Percentiles rank a stretch among this genome's conserved stretches.
phyloP scores from a whole-genome alignment of 2,797 vertebrate species.

The Chaetophractus vellerosus region DNA sequence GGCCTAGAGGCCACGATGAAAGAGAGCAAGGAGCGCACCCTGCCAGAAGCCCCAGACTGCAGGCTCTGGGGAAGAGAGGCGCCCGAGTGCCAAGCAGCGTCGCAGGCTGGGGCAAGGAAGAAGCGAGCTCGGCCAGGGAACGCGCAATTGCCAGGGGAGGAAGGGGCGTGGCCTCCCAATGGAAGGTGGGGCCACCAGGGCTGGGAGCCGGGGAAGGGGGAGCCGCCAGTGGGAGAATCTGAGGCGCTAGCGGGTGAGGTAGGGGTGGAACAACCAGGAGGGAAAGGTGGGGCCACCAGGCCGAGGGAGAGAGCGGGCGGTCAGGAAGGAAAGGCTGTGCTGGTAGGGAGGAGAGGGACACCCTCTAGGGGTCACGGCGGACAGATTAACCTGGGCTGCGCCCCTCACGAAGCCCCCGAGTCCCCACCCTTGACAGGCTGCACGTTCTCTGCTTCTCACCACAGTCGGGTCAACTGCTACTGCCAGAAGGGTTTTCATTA shows the following conservation, averaged over 20 bases:
- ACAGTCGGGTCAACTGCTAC: neutral
- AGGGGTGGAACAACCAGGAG: neutral
- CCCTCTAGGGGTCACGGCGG: neutral
- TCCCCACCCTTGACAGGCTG: neutral
- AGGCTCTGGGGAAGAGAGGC: too few species aligned
- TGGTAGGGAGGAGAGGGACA: rapidly evolving
- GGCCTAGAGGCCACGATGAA: neutral
- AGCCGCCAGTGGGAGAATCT: neutral
- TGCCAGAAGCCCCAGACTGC: too few species aligned
- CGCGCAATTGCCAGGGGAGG: neutral
- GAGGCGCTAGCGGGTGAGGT: neutral
- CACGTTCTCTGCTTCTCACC: neutral
- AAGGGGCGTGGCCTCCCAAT: neutral
- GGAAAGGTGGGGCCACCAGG: neutral
- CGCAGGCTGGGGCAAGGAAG: too few species aligned
- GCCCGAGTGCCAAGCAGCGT: too few species aligned
- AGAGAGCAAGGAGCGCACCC: rapidly evolving
- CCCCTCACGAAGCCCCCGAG: too few species aligned
- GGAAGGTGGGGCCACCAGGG: neutral
- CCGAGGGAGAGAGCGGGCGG: neutral
- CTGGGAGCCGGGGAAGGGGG: too few species aligned
- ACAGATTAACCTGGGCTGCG: too few species aligned
- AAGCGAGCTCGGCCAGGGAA: rapidly evolving
- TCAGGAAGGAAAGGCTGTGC: neutral
- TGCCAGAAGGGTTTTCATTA: neutral